These are phyloP conservation scores for Rhincodon typus DNA, from an alignment of 2,797 vertebrate genomes.

Conservation along the genomic window DNA sequence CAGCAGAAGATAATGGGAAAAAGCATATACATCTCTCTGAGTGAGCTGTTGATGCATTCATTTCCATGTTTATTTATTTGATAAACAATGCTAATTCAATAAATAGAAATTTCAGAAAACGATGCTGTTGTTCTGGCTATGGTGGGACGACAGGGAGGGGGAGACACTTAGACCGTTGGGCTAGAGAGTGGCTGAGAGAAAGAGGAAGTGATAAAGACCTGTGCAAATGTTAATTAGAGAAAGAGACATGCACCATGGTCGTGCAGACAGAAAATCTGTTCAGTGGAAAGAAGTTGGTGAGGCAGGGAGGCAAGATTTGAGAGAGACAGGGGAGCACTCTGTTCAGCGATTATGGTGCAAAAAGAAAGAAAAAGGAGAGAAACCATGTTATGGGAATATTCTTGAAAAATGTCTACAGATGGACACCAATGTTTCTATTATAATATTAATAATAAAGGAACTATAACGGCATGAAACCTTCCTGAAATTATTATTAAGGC, in stretches of 20 bases:
- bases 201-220: background rate
- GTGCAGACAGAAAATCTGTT: background rate
- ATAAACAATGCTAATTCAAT: background rate
- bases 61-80: background rate
- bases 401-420: background rate
- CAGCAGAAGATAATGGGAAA: background rate
- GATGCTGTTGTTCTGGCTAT: background rate
- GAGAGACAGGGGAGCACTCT: background rate
- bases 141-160: background rate
- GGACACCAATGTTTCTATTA: slow-evolving; percentile 12
- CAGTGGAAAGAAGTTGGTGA: background rate
- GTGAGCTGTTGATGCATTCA: background rate
- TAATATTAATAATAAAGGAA: slow-evolving; percentile 4
- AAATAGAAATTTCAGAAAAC: background rate
- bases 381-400: background rate
- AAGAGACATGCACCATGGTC: background rate
- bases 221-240: background rate
- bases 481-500: slow-evolving; percentile 10
- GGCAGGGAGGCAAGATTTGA: background rate
- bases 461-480: background rate
- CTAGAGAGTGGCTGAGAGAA: background rate
- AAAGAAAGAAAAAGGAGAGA: background rate
- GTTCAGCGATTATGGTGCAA: background rate
- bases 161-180: background rate
- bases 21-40: background rate